Evolutionary conservation across 2,888 invertebrate genomes (phyloP), one percentile per base, ranked within the genome.

Genomic region (Drosophila mettleri): DNA sequence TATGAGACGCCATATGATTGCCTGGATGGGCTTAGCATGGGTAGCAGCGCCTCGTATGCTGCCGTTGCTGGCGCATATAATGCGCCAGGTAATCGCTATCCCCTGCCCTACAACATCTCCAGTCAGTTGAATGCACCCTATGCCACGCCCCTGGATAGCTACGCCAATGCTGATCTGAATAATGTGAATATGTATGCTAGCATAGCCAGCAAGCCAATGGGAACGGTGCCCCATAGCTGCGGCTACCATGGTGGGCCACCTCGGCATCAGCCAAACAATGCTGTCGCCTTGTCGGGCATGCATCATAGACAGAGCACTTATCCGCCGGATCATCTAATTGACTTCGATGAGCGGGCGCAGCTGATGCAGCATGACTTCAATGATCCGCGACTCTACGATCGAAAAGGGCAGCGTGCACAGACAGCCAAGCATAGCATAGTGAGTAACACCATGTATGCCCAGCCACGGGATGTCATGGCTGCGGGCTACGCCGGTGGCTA

Each of bases 51-150:
- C 20, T 90, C 91, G 0, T 90, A 91, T 65, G 89, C 89, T 5
- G 90, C 90, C 10, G 90, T 90, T 5, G 81, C 83, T 10, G 77
- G 74, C 60, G 90, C 89, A 0, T 92, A 92, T 57, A 92, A 92
- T 88, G 91, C 91, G 3, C 91, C 92, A 0, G 92, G 92, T 1
- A 92, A 92, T 84, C 90, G 92, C 3, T 91, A 90, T 83, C 92
- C 92, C 4, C 79, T 92, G 29, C 92, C 92, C 24, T 89, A 88
- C 41, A 92, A 90, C 68, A 91, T 92, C 46, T 92, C 92, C 33
- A 90, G 85, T 71, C 92, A 92, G 51, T 74, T 92, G 3, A 91
- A 89, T 53, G 78, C 88, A 3, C 87, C 87, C 16, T 91, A 89
- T 61, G 80, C 83, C 33, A 73, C 81, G 27, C 80, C 88, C 1